These are phyloP conservation scores for Strigamia transsilvanica DNA, from an alignment of 2,888 invertebrate genomes.

Conservation along the genomic window DNA sequence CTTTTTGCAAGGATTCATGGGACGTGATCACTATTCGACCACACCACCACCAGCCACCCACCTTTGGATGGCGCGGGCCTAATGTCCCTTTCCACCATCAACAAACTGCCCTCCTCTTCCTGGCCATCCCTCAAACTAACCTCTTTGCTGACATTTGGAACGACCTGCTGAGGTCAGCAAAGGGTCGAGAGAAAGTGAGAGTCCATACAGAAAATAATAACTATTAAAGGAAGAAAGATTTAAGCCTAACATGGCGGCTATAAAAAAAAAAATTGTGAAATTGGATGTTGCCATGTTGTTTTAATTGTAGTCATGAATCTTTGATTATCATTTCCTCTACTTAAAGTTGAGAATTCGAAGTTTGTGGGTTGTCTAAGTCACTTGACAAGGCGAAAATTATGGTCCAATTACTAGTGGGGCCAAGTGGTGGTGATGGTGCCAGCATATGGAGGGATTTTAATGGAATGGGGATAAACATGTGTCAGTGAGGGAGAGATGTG, in stretches of 20 bases:
- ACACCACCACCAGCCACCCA: not conserved
- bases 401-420: constrained; percentile 20
- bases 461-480: constrained; percentile 44
- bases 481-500: not conserved
- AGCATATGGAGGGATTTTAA: constrained; percentile 44
- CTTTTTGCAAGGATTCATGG: constrained; percentile 38
- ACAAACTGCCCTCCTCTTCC: constrained; percentile 18
- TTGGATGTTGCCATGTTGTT: not conserved
- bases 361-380: not conserved
- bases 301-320: constrained; percentile 39
- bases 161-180: constrained; percentile 44
- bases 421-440: constrained; percentile 38
- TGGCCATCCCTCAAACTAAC: constrained; percentile 40
- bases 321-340: not conserved
- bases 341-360: not conserved
- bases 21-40: constrained; percentile 27
- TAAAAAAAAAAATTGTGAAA: not conserved
- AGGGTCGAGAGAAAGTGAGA: not conserved
- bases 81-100: constrained; percentile 34
- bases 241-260: not conserved
- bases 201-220: not conserved
- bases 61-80: constrained; percentile 30
- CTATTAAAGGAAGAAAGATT: not conserved
- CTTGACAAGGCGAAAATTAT: constrained; percentile 23
- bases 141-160: constrained; percentile 35